phyloP scores from a whole-genome alignment of 2,113 vertebrate species.

The Scopus umbretta region DNA sequence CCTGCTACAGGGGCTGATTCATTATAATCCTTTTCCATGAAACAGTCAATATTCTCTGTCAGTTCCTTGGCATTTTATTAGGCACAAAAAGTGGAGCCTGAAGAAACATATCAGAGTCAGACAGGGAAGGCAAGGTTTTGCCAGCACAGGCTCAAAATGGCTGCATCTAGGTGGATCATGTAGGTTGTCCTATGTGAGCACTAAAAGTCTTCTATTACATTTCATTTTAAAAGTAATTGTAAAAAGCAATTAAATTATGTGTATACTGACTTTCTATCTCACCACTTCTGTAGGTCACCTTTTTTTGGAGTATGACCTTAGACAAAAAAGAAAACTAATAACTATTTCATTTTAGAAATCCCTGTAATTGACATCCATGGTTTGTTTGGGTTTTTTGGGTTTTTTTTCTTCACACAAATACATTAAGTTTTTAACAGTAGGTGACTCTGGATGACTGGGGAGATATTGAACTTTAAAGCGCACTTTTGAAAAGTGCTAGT shows the following conservation, averaged over 20 bases:
- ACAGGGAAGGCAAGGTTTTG: background rate
- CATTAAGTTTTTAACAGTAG: background rate
- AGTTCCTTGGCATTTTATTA: background rate
- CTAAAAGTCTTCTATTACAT: background rate
- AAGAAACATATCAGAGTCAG: background rate
- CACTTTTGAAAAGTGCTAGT: background rate
- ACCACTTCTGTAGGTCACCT: background rate
- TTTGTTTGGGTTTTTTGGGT: too few species aligned
- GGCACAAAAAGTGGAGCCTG: background rate
- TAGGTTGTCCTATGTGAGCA: background rate
- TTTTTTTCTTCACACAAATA: background rate
- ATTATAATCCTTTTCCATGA: background rate
- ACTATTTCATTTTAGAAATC: background rate
- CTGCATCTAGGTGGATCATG: background rate
- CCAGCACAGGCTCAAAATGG: background rate
- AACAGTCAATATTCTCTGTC: background rate
- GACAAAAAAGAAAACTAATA: background rate
- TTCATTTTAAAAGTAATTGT: background rate
- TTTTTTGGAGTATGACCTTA: background rate
- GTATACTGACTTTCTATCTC: background rate
- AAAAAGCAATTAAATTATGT: accelerated
- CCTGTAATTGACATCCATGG: background rate
- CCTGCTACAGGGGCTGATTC: background rate
- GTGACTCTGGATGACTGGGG: background rate
- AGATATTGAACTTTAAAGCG: background rate